Base-by-base conservation (phyloP, 1,140 invertebrate species). In the Hormaphis cornu region DNA sequence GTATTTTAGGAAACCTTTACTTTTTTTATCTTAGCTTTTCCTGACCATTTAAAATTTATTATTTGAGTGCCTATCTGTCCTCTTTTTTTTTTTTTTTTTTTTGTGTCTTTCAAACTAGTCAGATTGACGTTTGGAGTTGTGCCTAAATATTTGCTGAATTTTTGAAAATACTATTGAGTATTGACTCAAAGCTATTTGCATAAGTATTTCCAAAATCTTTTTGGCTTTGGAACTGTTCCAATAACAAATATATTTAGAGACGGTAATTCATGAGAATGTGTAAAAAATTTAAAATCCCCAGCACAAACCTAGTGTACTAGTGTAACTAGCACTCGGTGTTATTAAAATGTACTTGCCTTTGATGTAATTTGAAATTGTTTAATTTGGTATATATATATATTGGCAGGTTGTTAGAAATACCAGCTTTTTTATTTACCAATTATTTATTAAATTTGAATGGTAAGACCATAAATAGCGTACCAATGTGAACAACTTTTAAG, bases 161-260 rank as follows among this genome's bases (percentile, higher is more conserved):
- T 58, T 40, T 24, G 20, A 35, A 58, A 58, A 58, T 40, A 8
- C 22, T 58, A 33, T 33, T 6, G 4, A 33, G 9, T 6, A 4
- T 33, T n/a, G n/a, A 9, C 30, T 9, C 2, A 37, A 16, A 40
- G 40, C 33, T 40, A 37, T 24, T 37, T 8, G n/a, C n/a, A n/a
- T 35, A 58, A 35, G 54, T 58, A 58, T 58, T 58, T 58, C 54
- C 54, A 24, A 58, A 58, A 58, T 40, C 20, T 24, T 37, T 30
- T 16, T 0, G 14, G 22, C 12, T 40, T 40, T 58, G 54, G 54
- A 58, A 58, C 33, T 40, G 16, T 9, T 40, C 54, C 54, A 58
- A 58, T 24, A 24, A 1, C 20, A 14, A 40, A 58, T 20, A 58
- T 58, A 40, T 58, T 40, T 58, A 24, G 37, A 58, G 33, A 37